Evolutionary conservation across 2,888 invertebrate genomes (phyloP).

Genomic region (Calephelis perditalis): DNA sequence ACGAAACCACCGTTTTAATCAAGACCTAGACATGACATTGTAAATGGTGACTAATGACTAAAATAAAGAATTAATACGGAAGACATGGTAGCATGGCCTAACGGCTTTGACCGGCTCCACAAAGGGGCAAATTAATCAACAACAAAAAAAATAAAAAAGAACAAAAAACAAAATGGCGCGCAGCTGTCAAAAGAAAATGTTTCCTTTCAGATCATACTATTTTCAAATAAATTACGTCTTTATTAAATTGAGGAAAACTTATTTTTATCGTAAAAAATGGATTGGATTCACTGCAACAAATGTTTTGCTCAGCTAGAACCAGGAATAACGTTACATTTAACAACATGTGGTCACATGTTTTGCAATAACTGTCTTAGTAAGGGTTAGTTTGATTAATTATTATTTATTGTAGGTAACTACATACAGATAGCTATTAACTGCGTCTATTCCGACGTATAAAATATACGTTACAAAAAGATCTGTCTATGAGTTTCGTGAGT

Average conservation of each 20-base stretch:
- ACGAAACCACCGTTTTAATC: no score
- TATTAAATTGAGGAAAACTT: neutral
- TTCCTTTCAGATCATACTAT: neutral
- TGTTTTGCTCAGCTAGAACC: conserved; percentile 68
- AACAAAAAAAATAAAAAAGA: conserved; percentile 1
- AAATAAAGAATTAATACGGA: no score
- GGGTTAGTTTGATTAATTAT: conserved; percentile 43
- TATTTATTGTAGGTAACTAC: conserved; percentile 10
- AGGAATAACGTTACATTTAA: conserved; percentile 62
- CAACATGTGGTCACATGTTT: conserved; percentile 76
- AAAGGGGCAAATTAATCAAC: no score
- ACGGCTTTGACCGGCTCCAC: no score
- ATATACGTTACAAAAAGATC: no score
- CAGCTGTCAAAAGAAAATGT: conserved; percentile 20
- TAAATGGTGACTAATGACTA: no score
- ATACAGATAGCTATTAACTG: no score
- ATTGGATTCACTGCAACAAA: conserved; percentile 75
- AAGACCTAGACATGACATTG: no score
- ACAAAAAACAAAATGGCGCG: conserved; percentile 23
- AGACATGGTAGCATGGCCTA: no score
- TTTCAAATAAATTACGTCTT: neutral
- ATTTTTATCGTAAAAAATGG: conserved; percentile 43
- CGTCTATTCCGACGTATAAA: no score
- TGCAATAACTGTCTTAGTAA: conserved; percentile 66
- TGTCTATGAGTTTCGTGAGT: no score